Evolutionary conservation across 64 coral and sea anemone genomes (phyloP), one percentile per base, ranked within the genome.

Genomic region (Porites lutea): DNA sequence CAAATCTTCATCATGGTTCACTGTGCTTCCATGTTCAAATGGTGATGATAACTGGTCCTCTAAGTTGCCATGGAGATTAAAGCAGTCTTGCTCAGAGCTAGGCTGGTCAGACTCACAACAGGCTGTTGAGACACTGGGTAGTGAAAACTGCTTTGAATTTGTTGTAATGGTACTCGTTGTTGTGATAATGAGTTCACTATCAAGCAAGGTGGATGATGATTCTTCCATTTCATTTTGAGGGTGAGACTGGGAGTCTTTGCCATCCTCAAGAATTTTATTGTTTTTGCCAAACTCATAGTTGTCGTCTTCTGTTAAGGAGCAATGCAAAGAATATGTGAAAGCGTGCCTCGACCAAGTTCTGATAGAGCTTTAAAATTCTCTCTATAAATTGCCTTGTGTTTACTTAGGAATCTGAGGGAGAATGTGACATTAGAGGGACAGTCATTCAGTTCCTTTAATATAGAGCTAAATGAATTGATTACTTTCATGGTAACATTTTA

Each of bases 1-100:
- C 62, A 84, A 18, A 52, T 84, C 81, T n/a, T 84, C 81, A 51
- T 84, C 81, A 52, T 66, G 61, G 63, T 52, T 52, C 8, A 84
- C 63, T 16, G 16, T 4, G 19, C 44, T 67, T 3, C 63, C 59
- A 84, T 84, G 46, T 21, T 66, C 61, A 50, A 84, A 84, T 15
- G 67, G 81, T 22, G 81, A 84, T 20, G 81, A 68, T 3, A 84
- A 18, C 19, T 82, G 79, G 6, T 84, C 81, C 16, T 84, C 81
- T 52, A 84, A 21, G 12, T 69, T 84, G 2, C 62, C 48, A 52
- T 84, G 61, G 6, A 69, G 60, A 66, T 66, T 67, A 52, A 84
- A 84, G 44, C 81, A 84, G 8, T 84, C 81, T 84, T 84, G 81
- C 23, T 68, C 81, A 4, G 63, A 65, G 46, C 61, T n/a, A 19